Conservation (phyloP, 1,140 invertebrate genomes). For the Kradibia gibbosae region DNA sequence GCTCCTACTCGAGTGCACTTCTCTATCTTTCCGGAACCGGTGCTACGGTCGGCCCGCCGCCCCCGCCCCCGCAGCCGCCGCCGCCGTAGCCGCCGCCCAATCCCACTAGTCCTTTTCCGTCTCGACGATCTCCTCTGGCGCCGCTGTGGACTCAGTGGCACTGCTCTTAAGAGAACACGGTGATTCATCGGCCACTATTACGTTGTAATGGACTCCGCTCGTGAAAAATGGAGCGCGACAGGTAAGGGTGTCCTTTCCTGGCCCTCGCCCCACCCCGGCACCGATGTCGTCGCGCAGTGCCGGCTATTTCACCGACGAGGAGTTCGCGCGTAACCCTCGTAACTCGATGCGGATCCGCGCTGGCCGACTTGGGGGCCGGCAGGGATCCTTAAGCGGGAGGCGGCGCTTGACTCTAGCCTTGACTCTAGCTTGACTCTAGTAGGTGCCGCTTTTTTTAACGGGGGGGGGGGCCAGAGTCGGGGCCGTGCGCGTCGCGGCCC, state of each 20-base stretch:
- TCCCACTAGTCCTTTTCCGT: slow-evolving; percentile 49
- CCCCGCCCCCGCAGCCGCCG: too few relatives aligned
- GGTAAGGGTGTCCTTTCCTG: slow-evolving; percentile 53
- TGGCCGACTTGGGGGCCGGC: too few relatives aligned
- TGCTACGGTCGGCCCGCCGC: neutral
- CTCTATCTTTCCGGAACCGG: slow-evolving; percentile 20
- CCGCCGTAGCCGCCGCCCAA: too few relatives aligned
- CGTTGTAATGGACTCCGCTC: slow-evolving; percentile 62
- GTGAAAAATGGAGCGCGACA: slow-evolving; percentile 62
- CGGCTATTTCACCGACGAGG: neutral
- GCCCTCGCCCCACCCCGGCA: neutral
- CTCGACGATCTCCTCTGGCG: slow-evolving; percentile 47
- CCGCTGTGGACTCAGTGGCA: slow-evolving; percentile 51
- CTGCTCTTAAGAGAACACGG: slow-evolving; percentile 59
- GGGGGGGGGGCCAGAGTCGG: neutral
- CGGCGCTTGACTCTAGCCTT: too few relatives aligned
- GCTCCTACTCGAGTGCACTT: neutral
- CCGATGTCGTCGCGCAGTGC: slow-evolving; percentile 27
- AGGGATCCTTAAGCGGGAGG: neutral
- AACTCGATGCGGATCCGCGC: too few relatives aligned
- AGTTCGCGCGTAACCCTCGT: neutral
- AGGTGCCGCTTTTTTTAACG: neutral
- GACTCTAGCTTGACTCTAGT: neutral
- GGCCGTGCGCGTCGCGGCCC: neutral
- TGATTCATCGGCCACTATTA: slow-evolving; percentile 67